Percentiles rank a stretch among this genome's conserved stretches.
These are phyloP conservation scores for Stegostoma tigrinum DNA, from an alignment of 2,113 vertebrate genomes.

Conservation along the genomic window DNA sequence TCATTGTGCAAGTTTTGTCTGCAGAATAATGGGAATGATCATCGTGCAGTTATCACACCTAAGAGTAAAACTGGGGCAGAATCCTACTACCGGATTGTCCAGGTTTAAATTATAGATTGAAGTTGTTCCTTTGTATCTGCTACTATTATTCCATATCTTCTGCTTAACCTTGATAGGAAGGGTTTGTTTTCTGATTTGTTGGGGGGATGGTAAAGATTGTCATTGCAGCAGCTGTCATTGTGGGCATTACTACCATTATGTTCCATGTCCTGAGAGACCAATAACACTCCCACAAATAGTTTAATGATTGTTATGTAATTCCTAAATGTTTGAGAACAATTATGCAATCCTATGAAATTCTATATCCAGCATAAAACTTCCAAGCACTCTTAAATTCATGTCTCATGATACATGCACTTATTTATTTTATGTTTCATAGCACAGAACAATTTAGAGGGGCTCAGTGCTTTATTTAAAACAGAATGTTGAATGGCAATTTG, in stretches of 20 bases:
- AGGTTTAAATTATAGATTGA: not conserved
- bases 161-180: not conserved
- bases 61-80: not conserved
- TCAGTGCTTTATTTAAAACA: not conserved
- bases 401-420: not conserved
- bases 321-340: constrained; percentile 9
- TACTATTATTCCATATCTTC: not conserved
- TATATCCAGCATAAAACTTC: constrained; percentile 11
- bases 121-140: not conserved
- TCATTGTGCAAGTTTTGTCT: not conserved
- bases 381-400: not conserved
- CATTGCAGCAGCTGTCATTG: constrained; percentile 13
- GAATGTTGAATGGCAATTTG: not conserved
- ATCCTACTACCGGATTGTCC: not conserved
- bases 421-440: not conserved
- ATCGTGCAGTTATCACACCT: not conserved
- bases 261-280: not conserved
- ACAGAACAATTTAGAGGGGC: not conserved
- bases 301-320: constrained; percentile 9
- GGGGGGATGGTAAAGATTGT: not conserved
- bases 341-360: constrained; percentile 21
- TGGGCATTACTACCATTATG: not conserved
- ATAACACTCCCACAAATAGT: constrained; percentile 6
- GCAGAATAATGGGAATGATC: not conserved
- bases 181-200: not conserved